Evolutionary conservation across 2,113 vertebrate genomes (phyloP).

Genomic region (Miniopterus natalensis): DNA sequence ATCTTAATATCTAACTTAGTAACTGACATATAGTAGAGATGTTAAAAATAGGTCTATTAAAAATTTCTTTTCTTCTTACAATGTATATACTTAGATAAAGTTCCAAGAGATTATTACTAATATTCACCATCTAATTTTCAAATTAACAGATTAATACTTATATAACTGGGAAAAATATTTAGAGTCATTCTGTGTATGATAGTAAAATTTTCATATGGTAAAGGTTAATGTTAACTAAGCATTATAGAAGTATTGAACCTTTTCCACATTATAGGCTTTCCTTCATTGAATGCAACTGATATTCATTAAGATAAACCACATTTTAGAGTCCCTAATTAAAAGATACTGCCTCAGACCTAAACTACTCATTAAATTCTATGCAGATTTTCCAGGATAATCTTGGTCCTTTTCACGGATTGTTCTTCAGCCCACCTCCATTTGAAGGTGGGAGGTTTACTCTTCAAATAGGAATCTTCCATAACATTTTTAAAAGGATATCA

Average conservation of each 20-base stretch:
- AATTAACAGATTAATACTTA: background rate
- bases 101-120: background rate
- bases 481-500: background rate
- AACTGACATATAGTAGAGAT: background rate
- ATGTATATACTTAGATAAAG: background rate
- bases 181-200: background rate
- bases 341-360: background rate
- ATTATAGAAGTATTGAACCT: background rate
- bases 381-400: background rate
- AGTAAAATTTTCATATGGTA: background rate
- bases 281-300: background rate
- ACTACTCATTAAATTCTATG: conserved; percentile 10
- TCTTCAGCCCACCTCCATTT: background rate
- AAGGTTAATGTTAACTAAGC: background rate
- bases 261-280: background rate
- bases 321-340: conserved; percentile 15
- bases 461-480: background rate
- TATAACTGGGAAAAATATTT: background rate
- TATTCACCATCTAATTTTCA: background rate
- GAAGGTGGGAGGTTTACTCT: background rate
- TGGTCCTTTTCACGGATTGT: background rate
- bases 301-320: conserved; percentile 44
- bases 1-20: background rate
- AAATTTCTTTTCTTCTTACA: conserved; percentile 12
- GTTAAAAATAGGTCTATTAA: background rate